phyloP scores from a whole-genome alignment of 2,113 vertebrate species.

The Myrmecophaga tridactyla region DNA sequence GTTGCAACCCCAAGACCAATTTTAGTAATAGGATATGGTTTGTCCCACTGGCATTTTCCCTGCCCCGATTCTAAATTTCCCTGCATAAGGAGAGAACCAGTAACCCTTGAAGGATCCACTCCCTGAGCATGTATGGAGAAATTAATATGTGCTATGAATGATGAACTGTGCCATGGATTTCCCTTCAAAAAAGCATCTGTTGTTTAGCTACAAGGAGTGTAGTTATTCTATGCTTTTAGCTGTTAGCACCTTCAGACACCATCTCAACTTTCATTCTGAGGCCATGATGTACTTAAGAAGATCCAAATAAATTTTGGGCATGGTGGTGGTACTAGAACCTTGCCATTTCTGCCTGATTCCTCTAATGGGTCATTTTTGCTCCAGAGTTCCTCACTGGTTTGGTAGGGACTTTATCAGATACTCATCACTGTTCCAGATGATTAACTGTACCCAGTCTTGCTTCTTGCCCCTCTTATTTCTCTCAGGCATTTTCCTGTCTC shows the following conservation, averaged over 20 bases:
- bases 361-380: background rate
- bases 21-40: background rate
- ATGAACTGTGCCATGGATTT: too few species aligned
- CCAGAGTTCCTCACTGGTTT: background rate
- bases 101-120: background rate
- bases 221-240: too few species aligned
- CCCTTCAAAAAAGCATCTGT: background rate
- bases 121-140: rapidly evolving
- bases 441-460: background rate
- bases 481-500: background rate
- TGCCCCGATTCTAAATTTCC: background rate
- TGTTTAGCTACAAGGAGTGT: background rate
- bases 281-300: background rate
- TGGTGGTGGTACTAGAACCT: rapidly evolving
- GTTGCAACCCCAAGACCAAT: background rate
- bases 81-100: background rate
- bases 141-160: too few species aligned
- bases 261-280: background rate
- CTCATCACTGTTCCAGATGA: background rate
- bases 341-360: background rate
- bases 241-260: background rate
- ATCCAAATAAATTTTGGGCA: background rate
- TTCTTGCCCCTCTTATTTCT: background rate
- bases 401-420: background rate
- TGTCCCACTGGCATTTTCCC: rapidly evolving